Base-by-base conservation (phyloP, 1,140 invertebrate genomes). In the Dendroctonus ponderosae region DNA sequence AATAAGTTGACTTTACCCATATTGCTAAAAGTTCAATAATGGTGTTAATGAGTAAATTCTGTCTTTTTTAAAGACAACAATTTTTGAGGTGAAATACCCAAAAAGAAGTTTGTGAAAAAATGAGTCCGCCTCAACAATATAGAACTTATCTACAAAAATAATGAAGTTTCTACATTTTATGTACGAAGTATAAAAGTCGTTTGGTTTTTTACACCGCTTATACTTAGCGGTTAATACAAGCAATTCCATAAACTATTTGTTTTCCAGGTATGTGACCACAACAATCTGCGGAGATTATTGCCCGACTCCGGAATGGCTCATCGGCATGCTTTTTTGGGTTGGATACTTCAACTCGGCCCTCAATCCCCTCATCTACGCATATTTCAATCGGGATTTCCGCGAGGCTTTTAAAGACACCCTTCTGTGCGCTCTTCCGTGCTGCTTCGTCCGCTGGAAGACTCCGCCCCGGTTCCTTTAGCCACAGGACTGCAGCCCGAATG, bases 351-450 rank as follows among this genome's bases (percentile, higher is more conserved):
- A 98, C 81, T 97, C 94, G n/a, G 94, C 93, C 38, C 85, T 97
- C 37, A 98, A 98, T 80, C 96, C 95, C 0, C 83, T 97, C 62
- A 97, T 98, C 74, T 99, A 99, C 82, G 95, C 95, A 67, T 98
- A 98, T 80, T 99, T 98, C 83, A 98, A 99, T 81, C 85, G 94
- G 37, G 97, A 99, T 79, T 99, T 99, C 81, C 85, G 96, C 77
- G 91, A 95, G 78, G 96, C 96, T 26, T 98, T 98, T 81, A 94
- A 93, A 79, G 93, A 96, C 78, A 96, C 93, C 14, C 82, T 97
- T 58, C 87, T 91, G 76, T 92, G 91, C 77, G 87, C 89, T 5
- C 85, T 94, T 69, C 89, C 89, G 39, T 92, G 89, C 74, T 88
- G 84, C 86, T 80, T 82, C 69, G 66, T 71, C 14, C 77, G 76